Conservation (phyloP, 2,888 invertebrate genomes). For the Pegoplata infirma region DNA sequence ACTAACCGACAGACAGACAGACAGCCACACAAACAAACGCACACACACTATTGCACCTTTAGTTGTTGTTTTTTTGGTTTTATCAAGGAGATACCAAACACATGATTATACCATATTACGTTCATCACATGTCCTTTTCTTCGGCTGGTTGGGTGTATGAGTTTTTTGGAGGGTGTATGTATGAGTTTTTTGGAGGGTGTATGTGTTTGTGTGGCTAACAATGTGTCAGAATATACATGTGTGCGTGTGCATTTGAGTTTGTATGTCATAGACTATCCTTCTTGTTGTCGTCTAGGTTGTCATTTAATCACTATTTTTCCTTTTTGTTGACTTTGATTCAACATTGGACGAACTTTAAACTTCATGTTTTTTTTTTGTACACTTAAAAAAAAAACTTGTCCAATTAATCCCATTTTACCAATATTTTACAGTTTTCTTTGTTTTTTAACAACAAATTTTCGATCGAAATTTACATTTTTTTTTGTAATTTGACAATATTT, state of each 20-base stretch:
- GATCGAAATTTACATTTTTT: too few relatives aligned
- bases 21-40: neutral
- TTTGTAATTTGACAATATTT: too few relatives aligned
- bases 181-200: constrained; percentile 10
- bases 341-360: constrained; percentile 36
- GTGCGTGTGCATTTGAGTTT: neutral
- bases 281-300: constrained; percentile 38
- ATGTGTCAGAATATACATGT: too few relatives aligned
- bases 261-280: constrained; percentile 25
- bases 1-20: neutral
- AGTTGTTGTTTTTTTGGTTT: neutral
- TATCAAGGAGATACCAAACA: neutral
- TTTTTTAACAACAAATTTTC: too few relatives aligned
- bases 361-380: neutral
- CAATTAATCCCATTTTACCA: too few relatives aligned
- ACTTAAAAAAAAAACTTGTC: too few relatives aligned
- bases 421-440: too few relatives aligned
- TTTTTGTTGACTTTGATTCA: constrained; percentile 27
- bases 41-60: neutral
- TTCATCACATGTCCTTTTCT: constrained; percentile 30
- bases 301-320: constrained; percentile 49
- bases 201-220: neutral
- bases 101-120: constrained; percentile 47
- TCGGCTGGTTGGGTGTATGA: neutral
- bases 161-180: too few relatives aligned